Conservation (phyloP, 2,113 vertebrate genomes). For the Scomber scombrus region DNA sequence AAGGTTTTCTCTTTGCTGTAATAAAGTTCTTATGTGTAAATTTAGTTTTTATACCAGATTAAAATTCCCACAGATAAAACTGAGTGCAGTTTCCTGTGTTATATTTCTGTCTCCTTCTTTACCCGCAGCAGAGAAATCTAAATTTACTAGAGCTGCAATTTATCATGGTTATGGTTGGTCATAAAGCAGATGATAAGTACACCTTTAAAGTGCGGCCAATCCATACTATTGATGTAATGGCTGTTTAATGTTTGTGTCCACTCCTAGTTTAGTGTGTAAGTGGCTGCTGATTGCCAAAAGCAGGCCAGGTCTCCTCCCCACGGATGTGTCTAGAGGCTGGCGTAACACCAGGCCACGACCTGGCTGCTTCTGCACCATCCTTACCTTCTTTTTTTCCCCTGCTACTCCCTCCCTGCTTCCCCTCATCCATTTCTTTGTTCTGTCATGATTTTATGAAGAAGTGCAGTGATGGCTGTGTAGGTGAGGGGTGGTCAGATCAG, state of each 20-base stretch:
- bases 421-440: slow-evolving; percentile 61
- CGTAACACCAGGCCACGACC: slow-evolving; percentile 68
- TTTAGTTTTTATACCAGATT: neutral
- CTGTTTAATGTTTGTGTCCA: slow-evolving; percentile 75
- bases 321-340: slow-evolving; percentile 52
- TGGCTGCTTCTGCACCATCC: slow-evolving; percentile 41
- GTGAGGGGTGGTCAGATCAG: slow-evolving; percentile 62
- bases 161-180: slow-evolving; percentile 66
- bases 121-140: slow-evolving; percentile 27
- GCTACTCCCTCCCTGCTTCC: slow-evolving; percentile 15
- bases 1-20: no score
- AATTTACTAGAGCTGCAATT: slow-evolving; percentile 58
- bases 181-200: slow-evolving; percentile 74
- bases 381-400: slow-evolving; percentile 30
- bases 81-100: neutral
- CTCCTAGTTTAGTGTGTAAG: slow-evolving; percentile 69
- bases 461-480: slow-evolving; percentile 54
- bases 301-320: slow-evolving; percentile 65
- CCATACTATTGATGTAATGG: slow-evolving; percentile 78
- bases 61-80: neutral
- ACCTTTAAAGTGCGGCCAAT: slow-evolving; percentile 64
- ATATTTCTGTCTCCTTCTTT: slow-evolving; percentile 2
- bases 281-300: slow-evolving; percentile 70
- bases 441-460: slow-evolving; percentile 71
- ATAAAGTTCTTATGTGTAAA: neutral